Conservation (phyloP, 2,113 vertebrate genomes). For the Riparia riparia region DNA sequence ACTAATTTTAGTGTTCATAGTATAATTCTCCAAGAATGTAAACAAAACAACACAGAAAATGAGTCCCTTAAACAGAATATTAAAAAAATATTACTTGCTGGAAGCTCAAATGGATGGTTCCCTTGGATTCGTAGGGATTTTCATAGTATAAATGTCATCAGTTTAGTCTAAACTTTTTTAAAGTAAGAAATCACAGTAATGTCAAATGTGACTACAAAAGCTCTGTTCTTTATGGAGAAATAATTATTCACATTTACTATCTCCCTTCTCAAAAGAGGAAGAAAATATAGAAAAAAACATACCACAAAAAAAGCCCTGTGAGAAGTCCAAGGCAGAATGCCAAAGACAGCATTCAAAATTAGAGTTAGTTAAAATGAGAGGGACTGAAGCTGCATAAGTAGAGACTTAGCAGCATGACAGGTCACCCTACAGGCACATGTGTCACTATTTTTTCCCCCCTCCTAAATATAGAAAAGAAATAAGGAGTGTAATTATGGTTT, state of each 20-base stretch:
- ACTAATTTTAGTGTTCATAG: background rate
- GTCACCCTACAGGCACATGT: background rate
- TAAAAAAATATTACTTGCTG: background rate
- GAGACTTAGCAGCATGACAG: constrained; percentile 23
- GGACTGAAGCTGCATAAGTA: constrained; percentile 13
- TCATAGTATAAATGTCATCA: background rate
- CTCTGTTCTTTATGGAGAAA: constrained; percentile 8
- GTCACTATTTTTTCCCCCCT: background rate
- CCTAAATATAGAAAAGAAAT: constrained; percentile 49
- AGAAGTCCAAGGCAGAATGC: constrained; percentile 14
- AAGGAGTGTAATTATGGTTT: constrained; percentile 57
- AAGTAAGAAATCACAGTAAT: constrained; percentile 4
- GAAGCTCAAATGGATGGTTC: background rate
- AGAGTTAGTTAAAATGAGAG: constrained; percentile 28
- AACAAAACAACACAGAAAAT: constrained; percentile 10
- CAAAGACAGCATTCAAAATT: constrained; percentile 63
- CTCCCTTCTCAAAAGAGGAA: background rate
- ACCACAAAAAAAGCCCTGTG: background rate
- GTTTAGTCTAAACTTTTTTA: constrained; percentile 10
- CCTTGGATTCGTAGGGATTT: background rate
- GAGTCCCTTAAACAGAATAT: background rate
- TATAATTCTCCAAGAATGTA: background rate
- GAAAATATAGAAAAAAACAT: background rate
- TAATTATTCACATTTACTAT: constrained; percentile 28
- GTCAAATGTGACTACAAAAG: constrained; percentile 10